Conservation (phyloP, 2,113 vertebrate species). For the Gasterosteus nipponicus region DNA sequence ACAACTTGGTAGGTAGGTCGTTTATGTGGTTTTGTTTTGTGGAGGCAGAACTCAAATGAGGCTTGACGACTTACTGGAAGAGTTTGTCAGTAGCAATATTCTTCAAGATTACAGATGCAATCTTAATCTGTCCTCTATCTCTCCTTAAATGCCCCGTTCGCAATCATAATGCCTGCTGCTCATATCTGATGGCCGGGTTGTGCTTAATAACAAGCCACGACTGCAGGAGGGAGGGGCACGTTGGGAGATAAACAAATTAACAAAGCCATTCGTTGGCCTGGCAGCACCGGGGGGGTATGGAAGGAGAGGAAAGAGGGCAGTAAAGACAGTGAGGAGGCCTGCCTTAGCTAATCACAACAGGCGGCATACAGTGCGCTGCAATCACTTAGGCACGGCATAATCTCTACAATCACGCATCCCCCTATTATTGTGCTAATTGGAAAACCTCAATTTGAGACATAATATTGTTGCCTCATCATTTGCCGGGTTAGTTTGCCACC, state of each 20-base stretch:
- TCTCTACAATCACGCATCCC: constrained; percentile 68
- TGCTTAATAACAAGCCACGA: constrained; percentile 76
- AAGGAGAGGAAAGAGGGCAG: constrained; percentile 60
- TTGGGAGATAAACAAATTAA: constrained; percentile 80
- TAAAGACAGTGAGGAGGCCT: constrained; percentile 54
- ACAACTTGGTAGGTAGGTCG: constrained; percentile 27
- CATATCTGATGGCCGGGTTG: constrained; percentile 77
- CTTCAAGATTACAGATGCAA: constrained; percentile 73
- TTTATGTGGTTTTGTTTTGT: background rate
- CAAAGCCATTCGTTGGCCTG: constrained; percentile 73
- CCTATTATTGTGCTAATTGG: constrained; percentile 73
- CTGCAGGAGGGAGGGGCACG: constrained; percentile 62
- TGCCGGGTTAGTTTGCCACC: constrained; percentile 45
- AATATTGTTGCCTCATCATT: constrained; percentile 70
- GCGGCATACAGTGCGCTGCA: constrained; percentile 53
- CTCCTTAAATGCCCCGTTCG: constrained; percentile 72
- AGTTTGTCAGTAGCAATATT: constrained; percentile 62
- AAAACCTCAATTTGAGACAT: constrained; percentile 73
- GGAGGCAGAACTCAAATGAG: constrained; percentile 41
- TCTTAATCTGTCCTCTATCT: constrained; percentile 80
- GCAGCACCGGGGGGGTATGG: constrained; percentile 65
- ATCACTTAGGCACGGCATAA: constrained; percentile 69
- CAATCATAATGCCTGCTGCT: constrained; percentile 69
- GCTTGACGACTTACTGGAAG: constrained; percentile 42
- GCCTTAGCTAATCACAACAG: constrained; percentile 69